Conservation (phyloP, 2,797 vertebrate species). For the Rhinogobio ventralis region DNA sequence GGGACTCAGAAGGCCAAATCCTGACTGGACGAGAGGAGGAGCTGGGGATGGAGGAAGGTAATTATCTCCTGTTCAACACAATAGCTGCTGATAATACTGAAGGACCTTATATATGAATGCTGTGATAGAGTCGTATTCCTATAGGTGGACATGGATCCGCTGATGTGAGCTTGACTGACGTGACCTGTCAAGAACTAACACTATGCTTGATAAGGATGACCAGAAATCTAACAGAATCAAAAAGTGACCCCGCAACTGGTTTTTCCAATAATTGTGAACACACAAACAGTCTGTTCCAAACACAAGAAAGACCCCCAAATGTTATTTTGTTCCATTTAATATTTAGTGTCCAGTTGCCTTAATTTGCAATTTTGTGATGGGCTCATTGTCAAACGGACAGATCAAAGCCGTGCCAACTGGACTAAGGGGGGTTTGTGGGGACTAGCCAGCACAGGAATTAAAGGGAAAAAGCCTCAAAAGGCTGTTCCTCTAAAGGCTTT, state of each 20-base stretch:
- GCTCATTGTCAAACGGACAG: conserved; percentile 69
- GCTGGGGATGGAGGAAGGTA: no score
- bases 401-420: conserved; percentile 73
- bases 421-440: conserved; percentile 64
- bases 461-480: conserved; percentile 59
- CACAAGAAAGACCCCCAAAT: conserved; percentile 58
- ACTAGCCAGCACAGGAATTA: conserved; percentile 53
- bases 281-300: conserved; percentile 38
- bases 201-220: not conserved
- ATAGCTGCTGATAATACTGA: no score
- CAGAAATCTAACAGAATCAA: conserved; percentile 5
- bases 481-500: conserved; percentile 68
- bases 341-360: conserved; percentile 66
- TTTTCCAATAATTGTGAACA: conserved; percentile 22
- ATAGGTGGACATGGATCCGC: no score
- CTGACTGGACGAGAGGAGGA: no score
- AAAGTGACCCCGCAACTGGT: conserved; percentile 21
- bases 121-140: no score
- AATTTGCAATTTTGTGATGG: conserved; percentile 74
- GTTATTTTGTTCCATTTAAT: conserved; percentile 61
- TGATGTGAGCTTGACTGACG: no score
- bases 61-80: no score
- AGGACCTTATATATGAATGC: no score
- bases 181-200: no score
- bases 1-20: no score